These are phyloP conservation scores for Latrodectus elegans DNA, from an alignment of 2,888 invertebrate genomes.

Conservation along the genomic window DNA sequence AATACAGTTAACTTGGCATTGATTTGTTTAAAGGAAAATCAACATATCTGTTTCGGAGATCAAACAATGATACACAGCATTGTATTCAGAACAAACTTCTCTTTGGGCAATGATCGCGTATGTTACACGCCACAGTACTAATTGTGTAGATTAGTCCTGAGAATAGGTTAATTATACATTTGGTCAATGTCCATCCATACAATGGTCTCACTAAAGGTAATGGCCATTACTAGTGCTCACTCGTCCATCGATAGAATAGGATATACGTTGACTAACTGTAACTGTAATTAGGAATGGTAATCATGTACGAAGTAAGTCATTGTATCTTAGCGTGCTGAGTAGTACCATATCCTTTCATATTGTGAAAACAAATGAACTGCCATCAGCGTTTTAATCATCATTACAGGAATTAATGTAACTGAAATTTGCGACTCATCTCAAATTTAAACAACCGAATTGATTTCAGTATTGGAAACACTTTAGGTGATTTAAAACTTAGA, in stretches of 20 bases:
- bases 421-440: too few relatives aligned
- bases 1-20: not conserved
- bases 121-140: conserved; percentile 35
- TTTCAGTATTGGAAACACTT: too few relatives aligned
- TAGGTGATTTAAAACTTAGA: too few relatives aligned
- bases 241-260: not conserved
- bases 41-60: conserved; percentile 29
- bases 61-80: conserved; percentile 6
- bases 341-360: too few relatives aligned
- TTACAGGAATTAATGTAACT: too few relatives aligned
- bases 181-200: conserved; percentile 19
- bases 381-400: too few relatives aligned
- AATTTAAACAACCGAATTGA: too few relatives aligned
- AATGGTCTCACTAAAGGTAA: conserved; percentile 13
- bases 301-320: not conserved
- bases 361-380: too few relatives aligned
- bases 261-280: conserved; percentile 5
- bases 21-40: conserved; percentile 14
- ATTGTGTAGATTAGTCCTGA: conserved; percentile 44
- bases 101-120: conserved; percentile 19
- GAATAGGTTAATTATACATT: conserved; percentile 42
- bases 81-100: conserved; percentile 4
- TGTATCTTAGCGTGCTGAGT: too few relatives aligned
- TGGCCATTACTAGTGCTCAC: conserved; percentile 27
- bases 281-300: conserved; percentile 23